Conservation (phyloP, 2,888 invertebrate species). For the Neoaliturus tenellus region DNA sequence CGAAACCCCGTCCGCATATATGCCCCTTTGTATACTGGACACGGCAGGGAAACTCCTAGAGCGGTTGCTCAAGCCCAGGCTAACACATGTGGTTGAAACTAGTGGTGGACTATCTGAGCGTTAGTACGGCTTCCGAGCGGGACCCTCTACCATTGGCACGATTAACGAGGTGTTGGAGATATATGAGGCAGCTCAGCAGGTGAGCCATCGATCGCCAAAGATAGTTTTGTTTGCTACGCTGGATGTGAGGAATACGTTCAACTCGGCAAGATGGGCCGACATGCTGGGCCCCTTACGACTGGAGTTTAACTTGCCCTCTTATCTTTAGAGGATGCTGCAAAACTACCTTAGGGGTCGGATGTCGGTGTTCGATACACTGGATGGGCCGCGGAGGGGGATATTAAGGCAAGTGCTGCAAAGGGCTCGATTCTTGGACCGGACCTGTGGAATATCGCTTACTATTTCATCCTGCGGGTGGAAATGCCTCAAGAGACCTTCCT, state of each 20-base stretch:
- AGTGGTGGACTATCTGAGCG: slow-evolving; percentile 4
- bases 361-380: too few relatives aligned
- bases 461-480: too few relatives aligned
- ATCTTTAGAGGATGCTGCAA: slow-evolving; percentile 41
- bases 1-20: too few relatives aligned
- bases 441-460: too few relatives aligned
- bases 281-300: background rate
- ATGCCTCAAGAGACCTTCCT: slow-evolving; percentile 58
- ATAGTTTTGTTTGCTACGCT: background rate
- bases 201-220: background rate
- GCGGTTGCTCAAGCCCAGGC: slow-evolving; percentile 8
- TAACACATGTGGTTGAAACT: background rate
- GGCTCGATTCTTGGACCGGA: slow-evolving; percentile 62
- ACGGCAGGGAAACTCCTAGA: too few relatives aligned
- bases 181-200: background rate
- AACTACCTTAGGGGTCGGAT: too few relatives aligned
- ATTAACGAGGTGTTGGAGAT: background rate
- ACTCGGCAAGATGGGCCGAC: background rate
- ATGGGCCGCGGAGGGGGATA: slow-evolving; percentile 46
- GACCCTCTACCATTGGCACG: too few relatives aligned
- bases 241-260: background rate
- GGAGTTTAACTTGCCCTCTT: slow-evolving; percentile 56
- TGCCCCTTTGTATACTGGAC: too few relatives aligned
- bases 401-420: slow-evolving; percentile 62
- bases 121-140: slow-evolving; percentile 58